phyloP scores from a whole-genome alignment of 2,797 vertebrate species.

The Pristis pectinata region DNA sequence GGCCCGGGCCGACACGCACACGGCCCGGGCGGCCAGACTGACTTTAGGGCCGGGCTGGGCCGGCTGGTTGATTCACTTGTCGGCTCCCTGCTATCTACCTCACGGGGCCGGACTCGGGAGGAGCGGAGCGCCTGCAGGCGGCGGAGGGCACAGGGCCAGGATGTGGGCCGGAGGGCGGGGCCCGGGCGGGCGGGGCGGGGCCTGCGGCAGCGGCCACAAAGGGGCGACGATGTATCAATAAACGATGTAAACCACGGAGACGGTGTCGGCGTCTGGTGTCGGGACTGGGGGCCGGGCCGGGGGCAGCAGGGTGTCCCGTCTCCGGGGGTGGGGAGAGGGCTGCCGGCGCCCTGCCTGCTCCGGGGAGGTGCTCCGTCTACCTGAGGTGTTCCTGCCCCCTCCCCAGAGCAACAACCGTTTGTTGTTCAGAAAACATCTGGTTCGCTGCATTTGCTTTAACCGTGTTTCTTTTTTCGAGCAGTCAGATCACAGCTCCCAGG shows the following conservation, averaged over 20 bases:
- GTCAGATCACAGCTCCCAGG: too few species aligned
- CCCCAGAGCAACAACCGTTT: too few species aligned
- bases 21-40: background rate
- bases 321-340: too few species aligned
- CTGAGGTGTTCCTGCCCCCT: too few species aligned
- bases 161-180: too few species aligned
- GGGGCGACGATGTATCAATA: constrained; percentile 6
- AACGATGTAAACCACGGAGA: background rate
- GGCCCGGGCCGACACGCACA: background rate
- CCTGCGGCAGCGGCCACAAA: background rate
- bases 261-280: background rate
- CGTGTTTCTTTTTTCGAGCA: too few species aligned
- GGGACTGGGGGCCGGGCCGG: background rate
- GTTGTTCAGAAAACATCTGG: too few species aligned
- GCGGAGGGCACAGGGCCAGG: too few species aligned
- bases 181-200: background rate
- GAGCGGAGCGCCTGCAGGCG: too few species aligned
- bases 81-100: background rate
- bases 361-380: too few species aligned
- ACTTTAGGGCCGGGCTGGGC: constrained; percentile 57
- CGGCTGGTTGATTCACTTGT: constrained; percentile 44
- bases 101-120: background rate
- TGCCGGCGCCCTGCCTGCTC: background rate
- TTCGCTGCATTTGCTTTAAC: too few species aligned
- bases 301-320: too few species aligned